These are phyloP conservation scores for Coranthus polyacanthus DNA, from an alignment of 2,797 vertebrate genomes.

Conservation along the genomic window DNA sequence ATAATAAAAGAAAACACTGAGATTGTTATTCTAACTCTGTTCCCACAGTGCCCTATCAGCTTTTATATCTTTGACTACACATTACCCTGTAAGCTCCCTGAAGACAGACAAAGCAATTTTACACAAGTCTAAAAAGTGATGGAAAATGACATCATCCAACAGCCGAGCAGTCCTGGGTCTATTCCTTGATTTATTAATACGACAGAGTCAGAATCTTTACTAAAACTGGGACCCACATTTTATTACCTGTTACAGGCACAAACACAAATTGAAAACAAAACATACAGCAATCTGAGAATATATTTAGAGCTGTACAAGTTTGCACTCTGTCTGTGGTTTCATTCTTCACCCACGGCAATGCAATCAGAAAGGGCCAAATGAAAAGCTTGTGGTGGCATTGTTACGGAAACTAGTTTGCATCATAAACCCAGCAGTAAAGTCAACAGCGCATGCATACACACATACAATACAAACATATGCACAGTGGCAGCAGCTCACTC, in stretches of 20 bases:
- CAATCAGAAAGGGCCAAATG: conserved; percentile 60
- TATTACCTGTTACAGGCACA: conserved; percentile 44
- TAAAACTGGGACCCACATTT: conserved; percentile 43
- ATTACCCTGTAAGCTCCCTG: conserved; percentile 73
- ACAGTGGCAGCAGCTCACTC: conserved; percentile 31
- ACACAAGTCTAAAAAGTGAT: conserved; percentile 74
- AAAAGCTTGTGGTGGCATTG: conserved; percentile 55
- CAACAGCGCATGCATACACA: conserved; percentile 17
- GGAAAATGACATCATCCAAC: conserved; percentile 72
- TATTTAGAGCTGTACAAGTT: conserved; percentile 32
- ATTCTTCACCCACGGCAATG: conserved; percentile 47
- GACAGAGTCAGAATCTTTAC: conserved; percentile 53
- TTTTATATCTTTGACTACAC: conserved; percentile 75
- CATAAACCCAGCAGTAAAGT: conserved; percentile 51
- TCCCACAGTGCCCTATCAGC: conserved; percentile 65
- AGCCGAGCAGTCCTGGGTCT: conserved; percentile 41
- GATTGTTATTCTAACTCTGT: conserved; percentile 71
- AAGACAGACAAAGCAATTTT: conserved; percentile 77
- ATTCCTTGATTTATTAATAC: conserved; percentile 59
- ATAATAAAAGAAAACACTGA: conserved; percentile 68
- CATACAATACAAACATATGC: conserved; percentile 42
- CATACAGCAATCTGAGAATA: conserved; percentile 37
- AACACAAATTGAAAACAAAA: conserved; percentile 63
- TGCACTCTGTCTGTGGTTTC: conserved; percentile 29
- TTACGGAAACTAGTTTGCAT: conserved; percentile 56